phyloP scores from a whole-genome alignment of 2,797 vertebrate species.

The Alectoris magna region DNA sequence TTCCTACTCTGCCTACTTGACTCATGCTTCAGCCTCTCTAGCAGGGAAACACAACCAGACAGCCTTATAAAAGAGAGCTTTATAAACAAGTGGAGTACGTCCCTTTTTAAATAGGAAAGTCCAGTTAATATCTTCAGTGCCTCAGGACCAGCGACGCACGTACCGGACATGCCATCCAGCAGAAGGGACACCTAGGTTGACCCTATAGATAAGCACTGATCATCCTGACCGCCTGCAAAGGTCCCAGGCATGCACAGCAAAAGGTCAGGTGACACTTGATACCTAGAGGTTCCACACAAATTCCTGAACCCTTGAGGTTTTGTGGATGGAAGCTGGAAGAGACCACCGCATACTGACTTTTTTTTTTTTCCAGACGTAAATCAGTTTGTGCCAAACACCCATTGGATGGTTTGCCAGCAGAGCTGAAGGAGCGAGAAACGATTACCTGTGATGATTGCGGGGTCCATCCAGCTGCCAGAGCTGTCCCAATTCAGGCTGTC shows the following conservation, averaged over 20 bases:
- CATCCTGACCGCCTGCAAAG: slow-evolving; percentile 40
- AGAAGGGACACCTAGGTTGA: slow-evolving; percentile 51
- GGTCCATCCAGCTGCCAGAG: slow-evolving; percentile 99
- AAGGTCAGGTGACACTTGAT: slow-evolving; percentile 3
- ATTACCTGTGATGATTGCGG: slow-evolving; percentile 99
- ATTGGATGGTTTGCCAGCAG: slow-evolving; percentile 69
- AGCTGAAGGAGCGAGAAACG: slow-evolving; percentile 79
- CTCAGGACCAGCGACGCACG: slow-evolving; percentile 57
- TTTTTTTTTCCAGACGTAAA: slow-evolving; percentile 14
- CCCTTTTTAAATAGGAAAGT: slow-evolving; percentile 70
- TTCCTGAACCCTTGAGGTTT: slow-evolving; percentile 45
- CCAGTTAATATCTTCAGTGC: slow-evolving; percentile 61
- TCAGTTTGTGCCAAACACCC: slow-evolving; percentile 72
- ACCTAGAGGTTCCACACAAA: slow-evolving; percentile 22
- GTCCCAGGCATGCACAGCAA: slow-evolving; percentile 67
- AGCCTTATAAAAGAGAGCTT: slow-evolving; percentile 87
- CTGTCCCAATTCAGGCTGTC: slow-evolving; percentile 98
- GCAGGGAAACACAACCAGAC: slow-evolving; percentile 57
- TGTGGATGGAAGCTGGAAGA: slow-evolving; percentile 75
- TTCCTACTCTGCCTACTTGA: slow-evolving; percentile 35
- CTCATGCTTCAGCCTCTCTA: slow-evolving; percentile 61
- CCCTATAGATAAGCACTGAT: slow-evolving; percentile 15
- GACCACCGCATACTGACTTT: slow-evolving; percentile 71
- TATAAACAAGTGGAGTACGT: slow-evolving; percentile 85
- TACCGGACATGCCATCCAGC: slow-evolving; percentile 47